Evolutionary conservation across 2,113 vertebrate genomes (phyloP).

Genomic region (Maccullochella peelii): DNA sequence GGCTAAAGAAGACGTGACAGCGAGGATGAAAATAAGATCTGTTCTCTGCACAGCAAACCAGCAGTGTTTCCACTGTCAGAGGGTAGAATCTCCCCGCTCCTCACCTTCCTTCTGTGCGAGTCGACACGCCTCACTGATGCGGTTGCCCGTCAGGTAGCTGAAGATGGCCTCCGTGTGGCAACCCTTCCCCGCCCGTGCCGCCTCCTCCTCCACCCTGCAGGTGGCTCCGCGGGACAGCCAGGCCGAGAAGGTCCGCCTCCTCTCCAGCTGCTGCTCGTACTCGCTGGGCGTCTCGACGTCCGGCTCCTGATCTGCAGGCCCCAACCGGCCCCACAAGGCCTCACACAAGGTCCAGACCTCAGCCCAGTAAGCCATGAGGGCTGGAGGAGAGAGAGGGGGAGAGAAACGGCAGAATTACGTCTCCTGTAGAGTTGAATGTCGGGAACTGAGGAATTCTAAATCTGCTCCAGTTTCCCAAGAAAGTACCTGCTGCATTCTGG

Average conservation of each 20-base stretch:
- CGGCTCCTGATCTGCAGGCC: constrained; percentile 80
- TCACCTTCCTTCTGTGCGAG: constrained; percentile 92
- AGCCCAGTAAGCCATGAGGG: constrained; percentile 87
- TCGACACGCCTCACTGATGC: constrained; percentile 91
- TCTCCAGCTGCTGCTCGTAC: constrained; percentile 88
- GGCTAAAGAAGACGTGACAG: no score
- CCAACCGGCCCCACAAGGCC: constrained; percentile 91
- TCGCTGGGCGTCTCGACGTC: constrained; percentile 59
- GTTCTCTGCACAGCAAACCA: no score
- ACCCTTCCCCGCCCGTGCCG: constrained; percentile 75
- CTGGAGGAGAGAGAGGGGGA: constrained; percentile 68
- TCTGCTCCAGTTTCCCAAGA: neutral
- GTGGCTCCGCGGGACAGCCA: constrained; percentile 89
- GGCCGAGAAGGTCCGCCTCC: constrained; percentile 89
- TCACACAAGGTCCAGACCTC: constrained; percentile 93
- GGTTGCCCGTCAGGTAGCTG: constrained; percentile 92
- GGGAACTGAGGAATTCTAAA: neutral
- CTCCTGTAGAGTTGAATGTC: no score
- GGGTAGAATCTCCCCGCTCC: neutral
- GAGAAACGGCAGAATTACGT: no score
- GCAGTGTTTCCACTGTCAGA: neutral
- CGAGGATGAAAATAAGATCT: no score
- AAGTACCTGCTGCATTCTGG: no score
- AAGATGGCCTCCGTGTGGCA: constrained; percentile 89
- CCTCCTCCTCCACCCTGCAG: constrained; percentile 87